Evolutionary conservation across 2,888 invertebrate genomes (phyloP).

Genomic region (Euphydryas editha): DNA sequence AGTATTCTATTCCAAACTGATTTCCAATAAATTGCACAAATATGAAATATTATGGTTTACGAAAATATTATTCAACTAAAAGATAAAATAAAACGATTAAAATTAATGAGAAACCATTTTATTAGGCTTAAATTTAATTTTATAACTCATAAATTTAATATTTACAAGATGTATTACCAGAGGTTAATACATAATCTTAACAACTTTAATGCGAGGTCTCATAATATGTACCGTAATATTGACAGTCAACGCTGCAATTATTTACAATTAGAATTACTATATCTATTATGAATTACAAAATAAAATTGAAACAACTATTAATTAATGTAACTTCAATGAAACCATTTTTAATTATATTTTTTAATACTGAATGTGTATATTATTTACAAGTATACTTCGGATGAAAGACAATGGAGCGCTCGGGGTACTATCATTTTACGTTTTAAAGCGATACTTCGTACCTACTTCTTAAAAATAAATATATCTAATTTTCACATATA

Average conservation of each 20-base stretch:
- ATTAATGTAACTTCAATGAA: not conserved
- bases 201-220: conserved; percentile 67
- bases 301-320: not conserved
- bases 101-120: conserved; percentile 34
- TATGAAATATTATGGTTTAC: not conserved
- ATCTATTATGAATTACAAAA: not conserved
- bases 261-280: conserved; percentile 11
- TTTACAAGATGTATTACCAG: conserved; percentile 53
- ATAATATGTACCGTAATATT: conserved; percentile 44
- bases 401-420: not conserved
- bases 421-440: not conserved
- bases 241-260: conserved; percentile 21
- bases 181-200: conserved; percentile 37
- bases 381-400: not conserved
- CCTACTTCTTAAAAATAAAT: not conserved
- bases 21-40: not conserved
- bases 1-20: not conserved
- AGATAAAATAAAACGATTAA: conserved; percentile 20
- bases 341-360: not conserved
- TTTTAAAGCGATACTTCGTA: not conserved
- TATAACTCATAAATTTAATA: conserved; percentile 48
- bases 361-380: conserved; percentile 7
- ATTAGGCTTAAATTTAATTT: conserved; percentile 45
- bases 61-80: not conserved
- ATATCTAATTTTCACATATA: not conserved